Percentiles rank a stretch among this genome's conserved stretches.
These are phyloP conservation scores for Cladorhizidae sp. DNA, from an alignment of 37 sponge, comb jelly and placozoan species.

Conservation along the genomic window DNA sequence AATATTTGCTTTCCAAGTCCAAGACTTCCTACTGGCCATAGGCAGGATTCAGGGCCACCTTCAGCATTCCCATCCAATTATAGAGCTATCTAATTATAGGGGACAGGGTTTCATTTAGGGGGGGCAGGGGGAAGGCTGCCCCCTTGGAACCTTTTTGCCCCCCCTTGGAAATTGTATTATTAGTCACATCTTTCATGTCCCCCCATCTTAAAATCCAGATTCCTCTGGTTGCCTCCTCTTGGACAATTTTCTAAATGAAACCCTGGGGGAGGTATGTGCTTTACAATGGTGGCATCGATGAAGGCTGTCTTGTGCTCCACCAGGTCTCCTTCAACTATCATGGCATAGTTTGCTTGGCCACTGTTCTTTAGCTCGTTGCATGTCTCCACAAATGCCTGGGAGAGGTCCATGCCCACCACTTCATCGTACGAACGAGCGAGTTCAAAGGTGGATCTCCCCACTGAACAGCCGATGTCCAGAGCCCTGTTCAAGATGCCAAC, in stretches of 20 bases:
- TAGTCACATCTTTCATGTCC: background rate
- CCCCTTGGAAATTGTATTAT: too few species aligned
- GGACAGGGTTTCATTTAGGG: too few species aligned
- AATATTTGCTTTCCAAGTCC: too few species aligned
- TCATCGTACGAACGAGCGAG: conserved; percentile 76
- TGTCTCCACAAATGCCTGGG: conserved; percentile 67
- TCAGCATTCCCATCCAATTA: too few species aligned
- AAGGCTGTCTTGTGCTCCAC: conserved; percentile 42
- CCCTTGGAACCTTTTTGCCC: too few species aligned
- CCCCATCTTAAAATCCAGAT: background rate
- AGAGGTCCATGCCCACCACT: conserved; percentile 84
- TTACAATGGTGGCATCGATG: conserved; percentile 63
- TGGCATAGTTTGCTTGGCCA: conserved; percentile 46
- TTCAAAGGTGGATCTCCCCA: conserved; percentile 85
- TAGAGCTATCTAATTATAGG: too few species aligned
- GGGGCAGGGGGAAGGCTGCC: too few species aligned
- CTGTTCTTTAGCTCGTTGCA: conserved; percentile 71
- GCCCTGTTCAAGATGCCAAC: conserved; percentile 69
- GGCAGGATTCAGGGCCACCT: too few species aligned
- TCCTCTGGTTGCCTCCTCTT: too few species aligned
- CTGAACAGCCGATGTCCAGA: conserved; percentile 90
- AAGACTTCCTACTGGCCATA: too few species aligned
- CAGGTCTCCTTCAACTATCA: conserved; percentile 75
- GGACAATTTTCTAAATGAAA: too few species aligned
- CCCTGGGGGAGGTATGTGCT: background rate